Evolutionary conservation across 2,797 vertebrate species (phyloP), one percentile per base, ranked within the genome.

Genomic region (Phoeniculus purpureus): DNA sequence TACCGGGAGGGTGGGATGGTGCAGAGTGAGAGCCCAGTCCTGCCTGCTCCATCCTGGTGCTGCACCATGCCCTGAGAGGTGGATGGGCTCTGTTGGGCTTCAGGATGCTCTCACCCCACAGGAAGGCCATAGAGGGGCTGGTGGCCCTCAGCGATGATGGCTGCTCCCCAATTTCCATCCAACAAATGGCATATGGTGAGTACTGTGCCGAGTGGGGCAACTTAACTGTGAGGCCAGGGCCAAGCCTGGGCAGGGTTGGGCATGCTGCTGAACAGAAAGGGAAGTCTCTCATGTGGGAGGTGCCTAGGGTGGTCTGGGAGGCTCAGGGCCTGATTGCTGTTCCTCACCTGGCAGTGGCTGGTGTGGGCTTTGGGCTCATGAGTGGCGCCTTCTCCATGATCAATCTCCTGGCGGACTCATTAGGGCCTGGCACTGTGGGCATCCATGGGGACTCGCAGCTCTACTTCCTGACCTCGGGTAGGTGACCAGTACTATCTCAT

Each of bases 321-420:
- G 34, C 55, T 89, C 20, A 20, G 22, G 31, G 12, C 15, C 64
- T 92, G 55, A 94, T 2, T 37, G 0, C 7, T 60, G 32, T 94
- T 23, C 48, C 15, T 88, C 12, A 85, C 59, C 50, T 0, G 37
- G 29, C 95, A 98, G 98, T 98, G 94, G 97, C 98, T 71, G 98
- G 98, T 2, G 96, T 98, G 80, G 97, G 98, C 77, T 98, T 98
- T 22, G 98, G 98, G 48, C 97, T 98, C 90, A 98, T 98, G 97
- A 98, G 98, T 0, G 98, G 98, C n/a, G 98, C 98, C 75, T 98
- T 98, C 94, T 98, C 98, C 81, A 98, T 98, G 95, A 97, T 98
- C 96, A 98, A 98, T 93, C 97, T 98, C 56, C 96, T 98, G 97
- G 97, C 98, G 1, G 97, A 98, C 0, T 93, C 98, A 0, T 89